A percentile compares a stretch with the other conserved stretches of the same genome.
These are phyloP conservation scores for Caenorhabditis drosophilae DNA, from an alignment of 2,888 invertebrate species.

Conservation along the genomic window DNA sequence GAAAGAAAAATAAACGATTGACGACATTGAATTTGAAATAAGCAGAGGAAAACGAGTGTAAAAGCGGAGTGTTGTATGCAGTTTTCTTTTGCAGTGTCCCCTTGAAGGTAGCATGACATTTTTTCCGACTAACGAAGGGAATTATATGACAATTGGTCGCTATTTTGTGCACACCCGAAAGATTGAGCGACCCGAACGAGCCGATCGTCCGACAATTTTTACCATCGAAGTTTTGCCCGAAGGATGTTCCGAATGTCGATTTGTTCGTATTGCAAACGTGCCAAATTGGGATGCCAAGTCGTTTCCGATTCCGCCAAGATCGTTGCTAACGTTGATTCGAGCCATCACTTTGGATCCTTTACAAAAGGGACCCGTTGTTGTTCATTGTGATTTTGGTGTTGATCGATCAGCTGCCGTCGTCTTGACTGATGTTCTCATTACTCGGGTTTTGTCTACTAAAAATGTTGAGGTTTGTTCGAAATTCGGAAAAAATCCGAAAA, in stretches of 20 bases:
- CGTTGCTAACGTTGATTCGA: constrained; percentile 3
- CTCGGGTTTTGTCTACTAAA: background rate
- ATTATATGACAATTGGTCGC: constrained; percentile 3
- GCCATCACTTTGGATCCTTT: constrained; percentile 4
- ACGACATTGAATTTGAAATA: background rate
- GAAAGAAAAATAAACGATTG: background rate
- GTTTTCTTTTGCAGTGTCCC: background rate
- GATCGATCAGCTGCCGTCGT: constrained; percentile 1
- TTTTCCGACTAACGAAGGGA: constrained; percentile 2
- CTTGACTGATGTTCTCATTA: constrained; percentile 1
- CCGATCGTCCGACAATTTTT: background rate
- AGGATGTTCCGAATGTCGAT: constrained; percentile 8
- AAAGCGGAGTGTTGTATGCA: background rate
- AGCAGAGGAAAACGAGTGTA: background rate
- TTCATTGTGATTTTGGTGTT: constrained; percentile 8
- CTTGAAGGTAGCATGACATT: background rate
- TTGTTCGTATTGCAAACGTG: constrained; percentile 3
- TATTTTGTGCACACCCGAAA: constrained; percentile 9
- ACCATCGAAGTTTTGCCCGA: constrained; percentile 8
- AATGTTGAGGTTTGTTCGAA: constrained; percentile 4
- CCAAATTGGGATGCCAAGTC: background rate
- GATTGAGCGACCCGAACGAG: background rate
- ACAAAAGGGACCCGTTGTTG: constrained; percentile 8
- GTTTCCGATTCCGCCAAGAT: background rate
- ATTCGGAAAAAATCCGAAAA: no score